Evolutionary conservation across 1,140 invertebrate genomes (phyloP), one percentile per base, ranked within the genome.

Genomic region (Zaprionus africanus): DNA sequence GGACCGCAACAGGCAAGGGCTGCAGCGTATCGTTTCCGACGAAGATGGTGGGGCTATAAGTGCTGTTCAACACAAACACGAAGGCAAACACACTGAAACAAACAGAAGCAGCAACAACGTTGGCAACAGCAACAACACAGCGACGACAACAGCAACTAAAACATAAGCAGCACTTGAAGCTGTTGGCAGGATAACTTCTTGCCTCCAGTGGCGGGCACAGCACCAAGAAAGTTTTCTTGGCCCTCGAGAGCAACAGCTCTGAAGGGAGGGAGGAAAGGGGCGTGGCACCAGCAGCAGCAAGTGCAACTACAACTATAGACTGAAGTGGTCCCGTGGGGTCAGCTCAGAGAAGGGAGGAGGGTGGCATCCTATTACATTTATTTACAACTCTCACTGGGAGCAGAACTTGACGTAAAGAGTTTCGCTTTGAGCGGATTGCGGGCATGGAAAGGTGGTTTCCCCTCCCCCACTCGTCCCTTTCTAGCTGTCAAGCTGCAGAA

Each of bases 361-460:
- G 31, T 26, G 58, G 51, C 63, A 57, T 46, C 77, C 63, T 77
- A 82, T 82, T 82, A 78, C 34, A 66, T 73, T 54, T 78, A 56
- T 76, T 79, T 57, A 77, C 79, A 77, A 72, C 68, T 38, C 36
- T 59, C 28, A 26, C 28, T 57, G 54, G 51, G 57, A 38, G 38
- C 59, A 6, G 17, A 75, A 76, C 54, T 60, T 56, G 53, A 65
- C 34, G 63, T 57, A 56, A 36, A 41, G 51, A 56, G 53, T 28
- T 28, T 56, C 24, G 53, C 53, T 56, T 28, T 56, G 53, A 41
- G 34, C 58, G 46, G 17, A 24, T 24, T 51, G 46, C 46, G 41
- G 41, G n/a, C 6, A 17, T 46, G 41, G 41, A 17, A 43, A n/a
- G 6, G 15, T 15, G 38, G 38, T 15, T n/a, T 41, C 38, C 0